Evolutionary conservation across 1,140 invertebrate species (phyloP), one percentile per base, ranked within the genome.

Genomic region (Drosophila sproati): DNA sequence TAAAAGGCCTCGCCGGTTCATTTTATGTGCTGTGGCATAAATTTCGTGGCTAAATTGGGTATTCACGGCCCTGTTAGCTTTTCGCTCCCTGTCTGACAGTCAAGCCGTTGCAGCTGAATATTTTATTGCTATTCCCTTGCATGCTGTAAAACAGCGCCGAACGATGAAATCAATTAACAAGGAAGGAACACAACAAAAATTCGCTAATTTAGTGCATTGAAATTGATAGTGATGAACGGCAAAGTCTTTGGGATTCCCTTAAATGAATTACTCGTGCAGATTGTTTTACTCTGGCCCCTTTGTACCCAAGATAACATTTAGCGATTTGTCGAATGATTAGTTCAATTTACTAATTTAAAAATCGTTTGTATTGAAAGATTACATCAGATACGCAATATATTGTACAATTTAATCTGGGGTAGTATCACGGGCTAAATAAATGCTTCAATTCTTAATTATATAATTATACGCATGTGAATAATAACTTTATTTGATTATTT

Each of bases 21-120:
- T 78, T 87, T 76, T 77, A 78, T 87, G 82, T 82, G 82, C 81
- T 77, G 55, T 55, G 78, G 82, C 82, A 86, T 86, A 86, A 86
- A 87, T 87, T 87, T 87, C 76, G 78, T 86, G 78, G 82, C 82
- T 86, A 82, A 86, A 86, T 81, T 86, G 75, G 70, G 82, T 79
- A 57, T n/a, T 12, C 77, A 35, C 60, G 43, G 43, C 70, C 78
- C 67, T 61, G 67, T 64, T 76, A 79, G 78, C 81, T 80, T 83
- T 77, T 59, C 41, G 66, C 3, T 37, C 39, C 51, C 61, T 50
- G 60, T 20, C 20, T 20, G 20, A 20, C 20, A 20, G 20, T 69
- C 64, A 72, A 64, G 73, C 64, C 62, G 51, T 56, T 67, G 55
- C 35, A 77, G 61, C 77, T 79, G 71, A 73, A 78, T 76, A 60